Conservation (phyloP, 2,888 invertebrate genomes). For the Balanococcus diminutus region DNA sequence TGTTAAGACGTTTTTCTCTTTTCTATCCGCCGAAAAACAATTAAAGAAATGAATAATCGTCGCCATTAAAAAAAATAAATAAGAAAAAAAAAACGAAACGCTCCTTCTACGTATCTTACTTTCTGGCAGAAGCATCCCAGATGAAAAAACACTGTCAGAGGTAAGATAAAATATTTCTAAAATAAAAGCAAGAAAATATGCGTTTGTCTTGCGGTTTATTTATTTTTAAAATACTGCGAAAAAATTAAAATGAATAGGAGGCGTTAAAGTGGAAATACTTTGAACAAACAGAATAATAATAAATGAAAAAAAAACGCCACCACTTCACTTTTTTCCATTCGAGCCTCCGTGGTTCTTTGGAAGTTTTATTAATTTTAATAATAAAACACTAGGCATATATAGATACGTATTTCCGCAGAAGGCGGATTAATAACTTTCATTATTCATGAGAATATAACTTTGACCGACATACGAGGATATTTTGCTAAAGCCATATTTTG, state of each 20-base stretch:
- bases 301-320: background rate
- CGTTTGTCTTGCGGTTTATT: slow-evolving; percentile 42
- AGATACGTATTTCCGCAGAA: background rate
- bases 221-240: slow-evolving; percentile 42
- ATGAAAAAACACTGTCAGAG: slow-evolving; percentile 42
- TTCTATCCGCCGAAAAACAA: slow-evolving; percentile 44
- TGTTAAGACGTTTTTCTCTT: slow-evolving; percentile 1
- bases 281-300: slow-evolving; percentile 29
- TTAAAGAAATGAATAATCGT: slow-evolving; percentile 54
- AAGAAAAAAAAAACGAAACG: background rate
- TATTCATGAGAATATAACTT: slow-evolving; percentile 16
- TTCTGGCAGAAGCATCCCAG: background rate
- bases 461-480: background rate
- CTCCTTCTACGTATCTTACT: background rate
- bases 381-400: slow-evolving; percentile 6
- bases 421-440: slow-evolving; percentile 12
- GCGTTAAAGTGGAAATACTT: slow-evolving; percentile 28
- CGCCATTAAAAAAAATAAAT: slow-evolving; percentile 45
- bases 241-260: slow-evolving; percentile 38
- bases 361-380: slow-evolving; percentile 28
- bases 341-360: background rate
- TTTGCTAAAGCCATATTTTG: background rate
- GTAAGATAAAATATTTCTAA: slow-evolving; percentile 41
- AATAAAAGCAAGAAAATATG: slow-evolving; percentile 14
- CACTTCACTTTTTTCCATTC: background rate